Evolutionary conservation across 2,888 invertebrate species (phyloP), one percentile per base, ranked within the genome.

Genomic region (Hemistola chrysoprasaria): DNA sequence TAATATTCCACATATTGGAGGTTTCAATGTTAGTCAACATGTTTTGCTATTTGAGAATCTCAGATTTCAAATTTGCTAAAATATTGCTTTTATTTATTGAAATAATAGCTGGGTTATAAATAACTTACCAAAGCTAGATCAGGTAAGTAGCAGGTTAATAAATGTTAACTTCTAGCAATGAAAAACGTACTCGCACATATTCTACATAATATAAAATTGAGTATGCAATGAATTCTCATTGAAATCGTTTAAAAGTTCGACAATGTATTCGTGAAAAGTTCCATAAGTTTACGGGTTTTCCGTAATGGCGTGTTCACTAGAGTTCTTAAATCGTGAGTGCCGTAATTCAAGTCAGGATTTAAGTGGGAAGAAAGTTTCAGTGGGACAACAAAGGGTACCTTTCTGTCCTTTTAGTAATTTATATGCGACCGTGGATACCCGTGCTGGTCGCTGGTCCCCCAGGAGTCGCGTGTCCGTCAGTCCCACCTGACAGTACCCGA

Each of bases 301-400:
- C 54, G 48, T 62, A 68, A 69, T 61, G 59, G 64, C 62, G 59
- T 67, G 62, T 61, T 62, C 62, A 52, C 68, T 68, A 65, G 66
- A 76, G 74, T 73, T 80, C 71, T 70, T 70, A 71, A 75, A 74
- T 69, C 66, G 64, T 58, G 58, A 65, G 67, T 68, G 66, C 66
- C 71, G 77, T 84, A 80, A 83, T 78, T 85, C 83, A 78, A 81
- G 82, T 74, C 78, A 75, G 78, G 82, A 80, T 84, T 84, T 82
- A 75, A 82, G 76, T 74, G 75, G 65, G 77, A 81, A 79, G 76
- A 80, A 81, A 79, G 77, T 83, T 81, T 75, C 49, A 69, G 56
- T 61, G 71, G 78, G 73, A 80, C 79, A 81, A 83, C 83, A 83
- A 82, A 80, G 82, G 60, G 68, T 69, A 62, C 67, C 60, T 68